These are phyloP conservation scores for Drymodes brunneopygia DNA, from an alignment of 2,113 vertebrate species.

Conservation along the genomic window DNA sequence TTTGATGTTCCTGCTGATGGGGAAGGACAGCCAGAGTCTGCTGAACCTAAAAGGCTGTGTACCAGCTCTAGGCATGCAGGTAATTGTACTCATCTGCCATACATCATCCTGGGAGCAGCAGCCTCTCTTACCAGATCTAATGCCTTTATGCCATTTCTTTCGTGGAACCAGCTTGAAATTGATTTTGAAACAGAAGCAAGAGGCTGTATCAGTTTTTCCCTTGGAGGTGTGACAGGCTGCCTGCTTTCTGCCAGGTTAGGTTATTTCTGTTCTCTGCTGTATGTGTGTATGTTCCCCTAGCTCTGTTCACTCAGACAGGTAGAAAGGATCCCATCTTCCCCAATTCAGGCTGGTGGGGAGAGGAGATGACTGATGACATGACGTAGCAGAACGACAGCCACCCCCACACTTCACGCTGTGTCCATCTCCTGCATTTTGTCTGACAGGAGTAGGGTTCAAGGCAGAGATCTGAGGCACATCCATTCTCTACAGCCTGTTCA, in stretches of 20 bases:
- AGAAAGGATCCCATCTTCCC: not conserved
- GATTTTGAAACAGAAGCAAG: slow-evolving; percentile 44
- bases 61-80: not conserved
- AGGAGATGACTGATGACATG: not conserved
- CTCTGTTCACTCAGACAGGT: not conserved
- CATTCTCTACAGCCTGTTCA: not conserved
- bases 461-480: not conserved
- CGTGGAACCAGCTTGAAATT: not conserved
- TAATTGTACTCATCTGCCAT: slow-evolving; percentile 37
- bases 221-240: slow-evolving; percentile 6
- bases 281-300: not conserved
- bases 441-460: not conserved
- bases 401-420: fast-evolving
- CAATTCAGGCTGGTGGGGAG: not conserved
- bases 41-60: not conserved
- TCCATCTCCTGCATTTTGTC: not conserved
- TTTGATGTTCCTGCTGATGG: not conserved
- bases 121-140: not conserved
- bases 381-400: not conserved
- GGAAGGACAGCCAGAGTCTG: slow-evolving; percentile 17
- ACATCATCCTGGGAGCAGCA: not conserved
- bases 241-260: slow-evolving; percentile 19
- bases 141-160: slow-evolving; percentile 26
- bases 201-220: slow-evolving; percentile 10
- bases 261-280: not conserved